phyloP scores from a whole-genome alignment of 2,113 vertebrate species.

The Amazona guildingii region DNA sequence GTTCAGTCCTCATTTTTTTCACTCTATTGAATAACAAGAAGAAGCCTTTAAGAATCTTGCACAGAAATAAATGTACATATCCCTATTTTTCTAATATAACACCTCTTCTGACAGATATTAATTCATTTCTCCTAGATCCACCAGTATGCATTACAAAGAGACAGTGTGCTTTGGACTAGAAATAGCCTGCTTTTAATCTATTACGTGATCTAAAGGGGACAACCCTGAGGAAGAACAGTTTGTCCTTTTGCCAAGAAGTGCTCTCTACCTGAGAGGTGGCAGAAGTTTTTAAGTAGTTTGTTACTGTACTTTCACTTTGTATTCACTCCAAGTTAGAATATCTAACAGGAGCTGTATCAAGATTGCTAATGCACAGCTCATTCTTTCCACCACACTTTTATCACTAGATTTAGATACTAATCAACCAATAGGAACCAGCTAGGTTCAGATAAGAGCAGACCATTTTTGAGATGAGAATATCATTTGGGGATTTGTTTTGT shows the following conservation, averaged over 20 bases:
- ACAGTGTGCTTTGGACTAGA: background rate
- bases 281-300: background rate
- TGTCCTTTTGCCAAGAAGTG: background rate
- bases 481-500: background rate
- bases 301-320: background rate
- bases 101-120: background rate
- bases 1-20: background rate
- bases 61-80: background rate
- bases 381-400: slow-evolving; percentile 5
- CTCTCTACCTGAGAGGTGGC: background rate
- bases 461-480: background rate
- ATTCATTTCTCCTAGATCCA: background rate
- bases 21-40: background rate
- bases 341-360: background rate
- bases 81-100: background rate
- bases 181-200: background rate
- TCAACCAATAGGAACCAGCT: background rate
- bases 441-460: background rate
- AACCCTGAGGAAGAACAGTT: background rate
- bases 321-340: background rate
- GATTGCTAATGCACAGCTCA: background rate
- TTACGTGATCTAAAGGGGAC: background rate
- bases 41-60: background rate
- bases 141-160: background rate
- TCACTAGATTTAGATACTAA: background rate